Evolutionary conservation across 2,113 vertebrate species (phyloP), one percentile per base, ranked within the genome.

Genomic region (Ibidorhyncha struthersii): DNA sequence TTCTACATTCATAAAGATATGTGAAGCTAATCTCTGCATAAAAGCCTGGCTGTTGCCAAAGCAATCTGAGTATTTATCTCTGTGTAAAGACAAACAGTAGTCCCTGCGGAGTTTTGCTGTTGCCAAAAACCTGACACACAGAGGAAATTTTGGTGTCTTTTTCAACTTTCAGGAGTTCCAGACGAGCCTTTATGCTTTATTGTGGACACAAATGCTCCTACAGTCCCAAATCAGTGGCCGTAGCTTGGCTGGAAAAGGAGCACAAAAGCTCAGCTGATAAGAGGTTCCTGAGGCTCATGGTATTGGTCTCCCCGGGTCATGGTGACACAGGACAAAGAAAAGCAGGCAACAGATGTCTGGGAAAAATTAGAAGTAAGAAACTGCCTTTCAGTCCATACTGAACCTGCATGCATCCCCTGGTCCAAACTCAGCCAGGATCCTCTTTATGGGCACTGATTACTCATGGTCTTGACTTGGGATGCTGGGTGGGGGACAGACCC

Each of bases 1-100:
- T 92, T 83, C 90, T 95, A 94, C 94, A 97, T 86, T 82, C 78
- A 94, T 96, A 96, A 97, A 97, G 93, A 91, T 92, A 97, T 63
- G 77, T 70, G 93, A 96, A 96, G 78, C 65, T 96, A 94, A 71
- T 89, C 80, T 90, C 88, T 93, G 95, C 98, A 95, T 96, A 94
- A 96, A 92, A 89, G 76, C 49, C 88, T 74, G 84, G 87, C 82
- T 94, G 95, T 95, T 98, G 96, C 96, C 96, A 97, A 96, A 97
- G 91, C 74, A 86, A 96, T 97, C 55, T 96, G 74, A 97, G 92
- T 96, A 98, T 97, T 98, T 98, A 96, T 95, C 85, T 86, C 63
- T 85, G 82, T 76, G 66, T 93, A 97, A 96, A 97, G 79, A 97
- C 93, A 97, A 98, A 95, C 96, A 82, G 82, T 91, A 93, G 82